Evolutionary conservation across 2,888 invertebrate species (phyloP).

Genomic region (Dorcus hopei): DNA sequence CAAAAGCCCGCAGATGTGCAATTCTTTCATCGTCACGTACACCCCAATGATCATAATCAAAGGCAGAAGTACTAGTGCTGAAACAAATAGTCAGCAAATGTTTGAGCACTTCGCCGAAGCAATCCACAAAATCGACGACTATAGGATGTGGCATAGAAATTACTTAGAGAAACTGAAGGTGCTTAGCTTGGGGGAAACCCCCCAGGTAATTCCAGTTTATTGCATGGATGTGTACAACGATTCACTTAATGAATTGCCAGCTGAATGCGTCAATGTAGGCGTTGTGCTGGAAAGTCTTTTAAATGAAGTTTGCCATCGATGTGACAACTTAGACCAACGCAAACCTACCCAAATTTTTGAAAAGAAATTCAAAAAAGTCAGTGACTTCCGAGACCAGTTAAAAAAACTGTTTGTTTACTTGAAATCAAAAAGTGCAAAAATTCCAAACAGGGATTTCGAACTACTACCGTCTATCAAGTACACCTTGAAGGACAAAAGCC

Average conservation of each 20-base stretch:
- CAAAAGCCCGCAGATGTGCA: not conserved
- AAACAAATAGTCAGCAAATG: conserved; percentile 7
- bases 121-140: conserved; percentile 6
- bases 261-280: conserved; percentile 3
- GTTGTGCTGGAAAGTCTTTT: conserved; percentile 11
- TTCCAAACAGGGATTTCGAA: not conserved
- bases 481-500: conserved; percentile 5
- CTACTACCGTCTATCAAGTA: not conserved
- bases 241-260: conserved; percentile 10
- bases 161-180: conserved; percentile 10
- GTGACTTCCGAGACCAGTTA: conserved; percentile 9
- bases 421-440: not conserved
- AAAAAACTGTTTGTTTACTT: conserved; percentile 8
- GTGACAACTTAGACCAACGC: not conserved
- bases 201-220: not conserved
- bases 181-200: conserved; percentile 4
- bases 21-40: not conserved
- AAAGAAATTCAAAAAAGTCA: not conserved
- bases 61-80: conserved; percentile 4
- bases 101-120: conserved; percentile 9
- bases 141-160: conserved; percentile 4
- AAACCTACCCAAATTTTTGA: not conserved
- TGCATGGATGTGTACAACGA: conserved; percentile 9
- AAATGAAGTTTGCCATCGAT: conserved; percentile 9
- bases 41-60: conserved; percentile 4